Evolutionary conservation across 2,797 vertebrate species (phyloP).

Genomic region (Nyctibius grandis): DNA sequence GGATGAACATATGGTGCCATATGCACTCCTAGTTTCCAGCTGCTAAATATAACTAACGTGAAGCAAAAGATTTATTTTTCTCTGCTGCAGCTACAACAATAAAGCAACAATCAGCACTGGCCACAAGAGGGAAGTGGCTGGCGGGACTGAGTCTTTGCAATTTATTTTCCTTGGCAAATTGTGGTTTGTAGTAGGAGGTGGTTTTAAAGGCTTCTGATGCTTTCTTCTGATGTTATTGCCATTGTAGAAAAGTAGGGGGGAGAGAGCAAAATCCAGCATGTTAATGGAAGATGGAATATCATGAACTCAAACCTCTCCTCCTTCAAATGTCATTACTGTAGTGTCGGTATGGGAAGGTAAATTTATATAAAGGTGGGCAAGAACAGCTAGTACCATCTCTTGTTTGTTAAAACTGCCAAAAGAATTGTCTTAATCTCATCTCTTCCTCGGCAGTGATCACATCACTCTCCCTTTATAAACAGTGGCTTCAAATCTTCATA

Average conservation of each 20-base stretch:
- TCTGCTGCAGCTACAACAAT: neutral
- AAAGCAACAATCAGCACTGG: neutral
- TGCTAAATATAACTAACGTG: neutral
- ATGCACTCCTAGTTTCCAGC: neutral
- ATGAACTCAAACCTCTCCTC: neutral
- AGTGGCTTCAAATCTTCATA: neutral
- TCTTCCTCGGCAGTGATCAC: neutral
- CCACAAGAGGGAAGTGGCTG: conserved; percentile 1
- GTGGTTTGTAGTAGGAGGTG: conserved; percentile 1
- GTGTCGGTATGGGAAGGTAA: neutral
- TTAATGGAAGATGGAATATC: neutral
- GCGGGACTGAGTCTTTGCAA: neutral
- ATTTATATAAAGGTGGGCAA: neutral
- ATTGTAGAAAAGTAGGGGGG: neutral
- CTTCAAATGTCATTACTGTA: neutral
- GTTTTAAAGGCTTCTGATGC: neutral
- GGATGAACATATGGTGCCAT: neutral
- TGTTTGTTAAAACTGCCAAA: neutral
- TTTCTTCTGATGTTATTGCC: neutral
- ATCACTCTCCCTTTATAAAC: neutral
- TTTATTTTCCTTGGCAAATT: conserved; percentile 26
- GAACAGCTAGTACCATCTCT: neutral
- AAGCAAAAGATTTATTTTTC: conserved; percentile 2
- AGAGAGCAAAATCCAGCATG: neutral
- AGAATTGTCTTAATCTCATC: neutral